Conservation (phyloP, 64 coral and sea anemone genomes). For the Anthopleura sola region DNA sequence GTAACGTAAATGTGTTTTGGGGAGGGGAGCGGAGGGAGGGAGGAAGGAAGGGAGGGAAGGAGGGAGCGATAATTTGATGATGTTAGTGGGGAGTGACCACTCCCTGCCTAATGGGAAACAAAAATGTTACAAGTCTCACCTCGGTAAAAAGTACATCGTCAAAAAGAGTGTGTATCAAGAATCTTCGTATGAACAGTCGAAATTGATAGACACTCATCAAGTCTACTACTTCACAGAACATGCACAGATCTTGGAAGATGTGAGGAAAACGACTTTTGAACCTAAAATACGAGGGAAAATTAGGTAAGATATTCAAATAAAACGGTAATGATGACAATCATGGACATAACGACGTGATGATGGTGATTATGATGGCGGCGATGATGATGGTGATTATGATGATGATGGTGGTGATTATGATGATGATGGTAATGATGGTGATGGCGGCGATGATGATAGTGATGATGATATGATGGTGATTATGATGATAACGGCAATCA, state of each 20-base stretch:
- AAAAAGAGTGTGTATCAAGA: constrained; percentile 78
- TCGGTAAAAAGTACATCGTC: constrained; percentile 54
- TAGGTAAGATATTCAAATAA: not conserved
- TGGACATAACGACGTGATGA: not conserved
- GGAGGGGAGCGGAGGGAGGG: too few relatives aligned
- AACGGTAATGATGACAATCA: not conserved
- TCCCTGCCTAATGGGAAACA: too few relatives aligned
- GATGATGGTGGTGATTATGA: too few relatives aligned
- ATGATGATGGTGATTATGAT: too few relatives aligned
- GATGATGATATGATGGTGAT: too few relatives aligned
- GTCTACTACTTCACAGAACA: constrained; percentile 90
- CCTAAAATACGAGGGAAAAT: constrained; percentile 22
- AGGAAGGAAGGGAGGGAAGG: too few relatives aligned
- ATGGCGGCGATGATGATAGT: too few relatives aligned
- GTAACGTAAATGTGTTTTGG: too few relatives aligned
- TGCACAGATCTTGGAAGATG: constrained; percentile 90
- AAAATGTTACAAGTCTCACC: not conserved
- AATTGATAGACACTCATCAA: constrained; percentile 90
- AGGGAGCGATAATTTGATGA: too few relatives aligned
- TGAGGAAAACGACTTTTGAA: constrained; percentile 80
- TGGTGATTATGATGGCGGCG: not conserved
- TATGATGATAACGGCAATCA: too few relatives aligned
- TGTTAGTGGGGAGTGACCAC: too few relatives aligned
- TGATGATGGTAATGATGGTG: too few relatives aligned
- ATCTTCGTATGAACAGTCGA: constrained; percentile 73